Evolutionary conservation across 30 jellyfish, hydroid and myxozoan genomes (phyloP), one percentile per base, ranked within the genome.

Genomic region (Aurelia aurita complex sp. Pacific): DNA sequence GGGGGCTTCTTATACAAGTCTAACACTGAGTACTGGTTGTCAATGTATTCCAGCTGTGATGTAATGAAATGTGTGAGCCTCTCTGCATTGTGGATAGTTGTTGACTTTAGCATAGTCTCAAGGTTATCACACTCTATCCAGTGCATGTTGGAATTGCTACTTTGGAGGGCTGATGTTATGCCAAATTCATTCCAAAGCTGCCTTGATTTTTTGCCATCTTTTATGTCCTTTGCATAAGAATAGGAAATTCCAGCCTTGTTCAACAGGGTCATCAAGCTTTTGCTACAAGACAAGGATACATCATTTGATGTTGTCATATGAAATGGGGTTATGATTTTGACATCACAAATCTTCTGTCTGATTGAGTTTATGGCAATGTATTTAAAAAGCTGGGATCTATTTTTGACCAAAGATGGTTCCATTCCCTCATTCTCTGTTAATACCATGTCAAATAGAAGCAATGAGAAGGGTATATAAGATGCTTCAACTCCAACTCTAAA

Each of bases 41-140:
- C 60, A 32, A 34, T 18, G 19, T 69, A 69, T 42, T 69, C 1
- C 38, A 69, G 80, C 60, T 69, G 80, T 34, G 13, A 18, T 69
- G 80, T 69, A 19, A 34, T 9, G 36, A 69, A 69, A 69, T 69
- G 60, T 32, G 80, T 69, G 60, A 69, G 38, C 60, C 80, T 69
- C 36, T 69, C 80, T 7, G 80, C 80, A 69, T 69, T 69, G 80
- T 69, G 80, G 60, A 69, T 69, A 10, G 19, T 19, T 7, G 80
- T 69, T 14, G 80, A 23, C 19, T 69, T 69, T 7, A 69, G 80
- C 80, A 69, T 69, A 19, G 80, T 69, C 60, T 69, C 80, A 69
- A 69, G 55, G 60, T 69, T 69, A 69, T 69, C 80, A 69, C 62
- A 23, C 60, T 69, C 80, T 7, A 69, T 69, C 80, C 80, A 38